phyloP scores from a whole-genome alignment of 2,888 invertebrate species.

The Drosophila paranaensis region DNA sequence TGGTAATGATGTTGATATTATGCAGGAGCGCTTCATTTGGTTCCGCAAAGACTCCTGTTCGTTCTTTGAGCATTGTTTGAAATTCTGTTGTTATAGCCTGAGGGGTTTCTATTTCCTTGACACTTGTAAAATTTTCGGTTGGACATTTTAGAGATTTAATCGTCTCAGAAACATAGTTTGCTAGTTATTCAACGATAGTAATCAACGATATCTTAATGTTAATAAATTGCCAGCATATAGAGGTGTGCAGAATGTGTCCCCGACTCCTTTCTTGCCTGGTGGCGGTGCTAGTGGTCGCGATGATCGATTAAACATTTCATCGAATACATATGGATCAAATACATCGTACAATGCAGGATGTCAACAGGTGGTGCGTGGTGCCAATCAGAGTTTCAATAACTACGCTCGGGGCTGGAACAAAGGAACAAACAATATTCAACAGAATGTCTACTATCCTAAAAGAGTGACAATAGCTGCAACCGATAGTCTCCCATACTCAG shows the following conservation, averaged over 20 bases:
- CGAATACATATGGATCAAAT: conserved; percentile 26
- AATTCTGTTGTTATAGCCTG: no score
- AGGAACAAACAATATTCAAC: conserved; percentile 4
- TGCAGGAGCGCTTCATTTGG: no score
- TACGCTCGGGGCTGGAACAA: conserved; percentile 92
- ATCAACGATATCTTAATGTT: conserved; percentile 28
- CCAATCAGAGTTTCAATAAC: conserved; percentile 89
- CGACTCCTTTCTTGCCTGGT: conserved; percentile 64
- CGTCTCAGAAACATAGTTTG: no score
- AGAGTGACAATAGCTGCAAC: conserved; percentile 14
- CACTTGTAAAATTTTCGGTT: no score
- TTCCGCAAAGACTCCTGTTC: no score
- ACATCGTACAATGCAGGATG: conserved; percentile 6
- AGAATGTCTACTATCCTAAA: conserved; percentile 9
- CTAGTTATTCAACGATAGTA: no score
- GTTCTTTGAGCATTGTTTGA: no score
- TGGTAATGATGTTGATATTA: no score
- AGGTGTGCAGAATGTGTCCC: conserved; percentile 74
- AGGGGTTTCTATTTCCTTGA: no score
- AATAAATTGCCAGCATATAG: conserved; percentile 20
- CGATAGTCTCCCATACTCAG: conserved; percentile 71
- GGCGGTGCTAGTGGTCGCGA: conserved; percentile 5
- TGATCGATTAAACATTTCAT: conserved; percentile 23
- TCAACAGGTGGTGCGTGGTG: conserved; percentile 17
- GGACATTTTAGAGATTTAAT: no score